Conservation (phyloP, 2,113 vertebrate species). For the Bagarius yarrelli region DNA sequence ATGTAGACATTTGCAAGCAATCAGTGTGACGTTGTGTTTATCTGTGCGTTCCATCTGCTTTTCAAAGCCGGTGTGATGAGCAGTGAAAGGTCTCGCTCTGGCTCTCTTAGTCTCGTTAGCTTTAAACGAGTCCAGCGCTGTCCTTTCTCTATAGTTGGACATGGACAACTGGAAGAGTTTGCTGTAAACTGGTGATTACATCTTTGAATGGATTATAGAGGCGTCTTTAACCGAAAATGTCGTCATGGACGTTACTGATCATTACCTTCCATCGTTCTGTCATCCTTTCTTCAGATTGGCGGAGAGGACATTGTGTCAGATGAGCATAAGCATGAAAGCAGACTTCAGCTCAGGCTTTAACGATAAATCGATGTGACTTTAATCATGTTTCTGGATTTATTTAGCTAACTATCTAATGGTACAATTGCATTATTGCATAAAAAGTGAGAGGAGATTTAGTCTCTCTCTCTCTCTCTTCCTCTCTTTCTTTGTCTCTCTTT, state of each 20-base stretch:
- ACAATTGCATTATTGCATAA: no score
- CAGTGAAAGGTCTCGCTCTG: slow-evolving; percentile 67
- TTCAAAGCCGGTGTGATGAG: slow-evolving; percentile 58
- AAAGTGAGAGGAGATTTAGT: no score
- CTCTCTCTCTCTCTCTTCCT: no score
- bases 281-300: slow-evolving; percentile 53
- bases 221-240: slow-evolving; percentile 21
- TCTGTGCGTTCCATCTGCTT: slow-evolving; percentile 50
- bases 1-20: slow-evolving; percentile 49
- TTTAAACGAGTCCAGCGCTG: slow-evolving; percentile 58
- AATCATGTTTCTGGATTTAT: no score
- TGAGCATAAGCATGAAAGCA: no score
- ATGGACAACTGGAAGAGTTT: slow-evolving; percentile 58
- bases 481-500: no score
- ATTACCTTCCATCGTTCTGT: slow-evolving; percentile 38
- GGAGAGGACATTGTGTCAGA: slow-evolving; percentile 59
- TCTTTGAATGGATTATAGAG: slow-evolving; percentile 26
- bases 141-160: slow-evolving; percentile 44
- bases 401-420: no score
- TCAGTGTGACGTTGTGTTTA: slow-evolving; percentile 43
- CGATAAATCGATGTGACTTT: no score
- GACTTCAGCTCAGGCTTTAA: no score
- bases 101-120: slow-evolving; percentile 68
- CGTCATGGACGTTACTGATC: slow-evolving; percentile 46
- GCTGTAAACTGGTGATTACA: slow-evolving; percentile 53